Evolutionary conservation across 2,888 invertebrate genomes (phyloP), one percentile per base, ranked within the genome.

Genomic region (Epistrophe grossulariae): DNA sequence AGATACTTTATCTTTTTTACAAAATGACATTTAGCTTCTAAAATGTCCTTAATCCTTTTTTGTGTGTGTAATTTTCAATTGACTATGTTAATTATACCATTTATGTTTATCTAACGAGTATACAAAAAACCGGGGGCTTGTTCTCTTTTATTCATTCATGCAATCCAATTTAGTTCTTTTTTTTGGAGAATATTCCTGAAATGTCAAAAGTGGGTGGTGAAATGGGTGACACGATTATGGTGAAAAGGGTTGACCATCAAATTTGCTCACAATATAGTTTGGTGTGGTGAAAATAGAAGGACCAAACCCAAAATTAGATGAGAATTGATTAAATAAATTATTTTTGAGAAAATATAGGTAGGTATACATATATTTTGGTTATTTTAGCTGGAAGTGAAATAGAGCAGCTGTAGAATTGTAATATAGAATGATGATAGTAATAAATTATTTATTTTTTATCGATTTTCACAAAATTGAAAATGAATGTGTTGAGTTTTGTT

Each of bases 11-110:
- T 59, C 48, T 24, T 35, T 35, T 62, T 68, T 38, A 35, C 50
- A 35, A 48, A 66, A 71, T 73, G 68, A 68, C 77, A 68, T 77
- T 72, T 43, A 24, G 76, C 71, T 38, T 57, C 43, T 17, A 66
- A 35, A 13, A 60, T 43, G 40, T 50, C n/a, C 77, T 72, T 74
- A 83, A 76, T 83, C 79, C 83, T 83, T 87, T 87, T 85, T 38
- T 40, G 35, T 43, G 68, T 74, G 74, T 83, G 79, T 87, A 79
- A 87, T 76, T 87, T 83, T 83, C 87, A 83, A 87, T 87, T 87
- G 87, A 83, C 87, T 87, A 68, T 74, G 79, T 79, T 87, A 87
- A 87, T 87, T 83, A 87, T 79, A 76, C 79, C 79, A 50, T 78
- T 81, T 73, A 72, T 35, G 35, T 9, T 1, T 78, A 52, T 81